Evolutionary conservation across 2,888 invertebrate genomes (phyloP).

Genomic region (Caenorhabditis sp.): DNA sequence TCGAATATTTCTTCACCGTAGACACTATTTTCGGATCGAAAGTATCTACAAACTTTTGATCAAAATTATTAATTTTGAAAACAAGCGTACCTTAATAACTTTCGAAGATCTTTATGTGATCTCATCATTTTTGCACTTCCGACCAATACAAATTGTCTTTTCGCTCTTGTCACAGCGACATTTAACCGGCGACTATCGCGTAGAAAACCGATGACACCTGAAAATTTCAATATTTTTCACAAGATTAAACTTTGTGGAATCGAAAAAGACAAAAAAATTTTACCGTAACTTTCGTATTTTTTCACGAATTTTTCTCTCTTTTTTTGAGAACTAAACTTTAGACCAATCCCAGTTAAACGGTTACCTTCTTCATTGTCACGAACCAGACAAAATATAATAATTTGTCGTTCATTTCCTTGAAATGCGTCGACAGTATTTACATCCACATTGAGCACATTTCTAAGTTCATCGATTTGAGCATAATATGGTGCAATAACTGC

Average conservation of each 20-base stretch:
- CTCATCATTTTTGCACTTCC: slow-evolving; percentile 34
- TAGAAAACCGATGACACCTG: slow-evolving; percentile 42
- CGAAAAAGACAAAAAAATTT: too few relatives aligned
- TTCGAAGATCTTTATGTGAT: slow-evolving; percentile 9
- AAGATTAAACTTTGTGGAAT: too few relatives aligned
- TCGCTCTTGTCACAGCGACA: slow-evolving; percentile 48
- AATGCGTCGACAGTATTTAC: slow-evolving; percentile 46
- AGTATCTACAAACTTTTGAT: neutral
- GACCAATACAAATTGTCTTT: slow-evolving; percentile 43
- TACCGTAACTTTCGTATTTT: too few relatives aligned
- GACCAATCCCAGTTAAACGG: too few relatives aligned
- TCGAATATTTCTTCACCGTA: neutral
- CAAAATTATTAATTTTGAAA: too few relatives aligned
- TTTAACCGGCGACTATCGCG: slow-evolving; percentile 40
- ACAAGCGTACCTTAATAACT: slow-evolving; percentile 20
- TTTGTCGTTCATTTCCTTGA: slow-evolving; percentile 53
- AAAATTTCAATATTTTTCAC: too few relatives aligned
- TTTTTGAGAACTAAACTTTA: too few relatives aligned
- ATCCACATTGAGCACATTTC: slow-evolving; percentile 14
- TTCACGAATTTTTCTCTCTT: too few relatives aligned
- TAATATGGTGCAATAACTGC: slow-evolving; percentile 50
- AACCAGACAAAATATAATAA: slow-evolving; percentile 53
- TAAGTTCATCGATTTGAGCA: slow-evolving; percentile 35
- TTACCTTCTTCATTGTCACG: slow-evolving; percentile 45
- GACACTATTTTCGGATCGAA: neutral